Evolutionary conservation across 2,113 vertebrate genomes (phyloP), one percentile per base, ranked within the genome.

Genomic region (Pitta sordida): DNA sequence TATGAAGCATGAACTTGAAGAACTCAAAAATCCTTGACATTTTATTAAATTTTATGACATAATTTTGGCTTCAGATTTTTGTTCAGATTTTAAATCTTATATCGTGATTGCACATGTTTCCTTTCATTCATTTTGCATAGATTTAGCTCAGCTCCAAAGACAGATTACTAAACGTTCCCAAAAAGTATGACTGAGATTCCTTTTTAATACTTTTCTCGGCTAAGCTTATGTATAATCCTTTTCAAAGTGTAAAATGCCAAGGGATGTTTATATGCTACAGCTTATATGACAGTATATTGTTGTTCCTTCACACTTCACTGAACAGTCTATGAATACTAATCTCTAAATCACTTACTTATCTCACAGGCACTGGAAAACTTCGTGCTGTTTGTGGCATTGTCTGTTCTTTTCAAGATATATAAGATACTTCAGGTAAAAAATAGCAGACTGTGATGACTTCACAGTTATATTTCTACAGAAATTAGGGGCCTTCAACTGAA

Each of bases 181-280:
- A 90, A 85, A 95, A 95, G 71, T 94, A 88, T 90, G 85, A 91
- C 91, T 91, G 91, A 88, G 83, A 94, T 84, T 95, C 74, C 56
- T 94, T 96, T 95, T 94, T 93, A 96, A 96, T 93, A 56, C 88
- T 92, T 34, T 90, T 93, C 93, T 94, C 86, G 80, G 88, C 81
- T 79, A 49, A 91, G 91, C 83, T 94, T 95, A 84, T 68, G 75
- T 88, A 93, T 96, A 96, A 96, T 94, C 88, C 90, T 96, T 93
- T 96, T 92, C 90, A 90, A 90, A 96, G 83, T 89, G 86, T 91
- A 93, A 95, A 96, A 96, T 94, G 91, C 92, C 94, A 88, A 85
- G 65, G 88, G 92, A 86, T 96, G 93, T 96, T 96, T 95, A 80
- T 92, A 84, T 87, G 87, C 51, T 91, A 73, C 87, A 92, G 94